Evolutionary conservation across 2,888 invertebrate genomes (phyloP), one percentile per base, ranked within the genome.

Genomic region (Cosmorhoe ocellata): DNA sequence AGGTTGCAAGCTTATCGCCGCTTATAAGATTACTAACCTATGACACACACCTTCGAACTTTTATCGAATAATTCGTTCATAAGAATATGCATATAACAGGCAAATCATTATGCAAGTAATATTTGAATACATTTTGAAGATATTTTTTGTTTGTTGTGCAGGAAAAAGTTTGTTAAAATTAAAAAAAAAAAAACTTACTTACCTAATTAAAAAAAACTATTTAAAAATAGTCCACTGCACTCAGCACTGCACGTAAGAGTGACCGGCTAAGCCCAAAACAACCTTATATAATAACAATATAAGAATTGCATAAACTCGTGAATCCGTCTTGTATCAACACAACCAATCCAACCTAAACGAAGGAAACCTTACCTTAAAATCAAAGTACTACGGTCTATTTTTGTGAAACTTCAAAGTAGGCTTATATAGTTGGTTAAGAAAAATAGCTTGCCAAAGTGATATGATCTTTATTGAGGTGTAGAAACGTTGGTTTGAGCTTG

Each of bases 251-350:
- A 76, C 76, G 69, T 73, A 55, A 76, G 79, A 88, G 77, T 89
- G 87, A 65, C 68, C 73, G 51, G 55, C 62, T 65, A 62, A 64
- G 63, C 69, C 61, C 69, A 72, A 75, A 80, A 79, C 74, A 79
- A 83, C 67, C 86, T 89, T 90, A 89, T 90, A 89, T 89, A 89
- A 90, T 90, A 88, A 79, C 70, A 79, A 87, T 76, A 81, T 84
- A 85, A 86, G 79, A 88, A 84, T 90, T 90, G 89, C 89, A 90
- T 84, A 85, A 90, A 89, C 89, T 66, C 67, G 63, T 63, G 68
- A 64, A 80, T 77, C 79, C 76, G 78, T 71, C 64, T 75, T 76
- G 76, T 68, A 74, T 69, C 56, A 67, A 69, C 59, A 56, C 48
- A 61, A 70, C 65, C 64, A 56, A 36, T 12, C 13, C 18, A 38